phyloP scores from a whole-genome alignment of 2,797 vertebrate genomes.

The Sibirionetta formosa region DNA sequence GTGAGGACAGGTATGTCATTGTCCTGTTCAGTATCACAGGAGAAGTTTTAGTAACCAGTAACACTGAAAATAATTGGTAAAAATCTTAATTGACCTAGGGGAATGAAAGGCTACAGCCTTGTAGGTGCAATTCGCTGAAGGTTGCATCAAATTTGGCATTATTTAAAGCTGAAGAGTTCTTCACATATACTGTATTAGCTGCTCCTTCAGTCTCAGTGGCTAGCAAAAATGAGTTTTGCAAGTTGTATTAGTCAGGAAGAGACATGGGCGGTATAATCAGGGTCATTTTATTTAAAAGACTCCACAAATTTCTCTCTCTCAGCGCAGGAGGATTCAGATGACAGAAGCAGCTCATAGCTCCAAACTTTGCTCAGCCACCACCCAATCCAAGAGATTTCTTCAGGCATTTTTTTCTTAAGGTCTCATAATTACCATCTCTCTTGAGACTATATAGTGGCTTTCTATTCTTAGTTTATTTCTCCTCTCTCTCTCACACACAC shows the following conservation, averaged over 20 bases:
- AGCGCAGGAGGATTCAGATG: not conserved
- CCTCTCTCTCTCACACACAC: not conserved
- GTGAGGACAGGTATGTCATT: not conserved
- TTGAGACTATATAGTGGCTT: constrained; percentile 45
- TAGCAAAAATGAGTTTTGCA: not conserved
- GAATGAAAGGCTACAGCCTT: not conserved
- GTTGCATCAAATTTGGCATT: not conserved
- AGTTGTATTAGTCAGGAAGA: not conserved
- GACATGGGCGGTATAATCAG: not conserved
- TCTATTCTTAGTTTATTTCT: constrained; percentile 64
- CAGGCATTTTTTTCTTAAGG: not conserved
- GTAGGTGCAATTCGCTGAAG: not conserved
- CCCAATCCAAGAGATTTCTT: constrained; percentile 17
- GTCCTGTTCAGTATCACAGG: not conserved
- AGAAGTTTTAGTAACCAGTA: not conserved
- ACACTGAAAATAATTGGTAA: not conserved
- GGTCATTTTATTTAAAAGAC: not conserved
- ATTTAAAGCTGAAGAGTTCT: not conserved
- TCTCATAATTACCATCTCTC: constrained; percentile 35
- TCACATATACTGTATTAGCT: not conserved
- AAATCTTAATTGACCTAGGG: not conserved
- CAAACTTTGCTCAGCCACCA: constrained; percentile 3
- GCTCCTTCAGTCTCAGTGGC: not conserved
- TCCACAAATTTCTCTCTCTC: not conserved
- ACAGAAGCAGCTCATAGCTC: not conserved